Conservation (phyloP, 2,113 vertebrate genomes). For the Smithornis capensis region DNA sequence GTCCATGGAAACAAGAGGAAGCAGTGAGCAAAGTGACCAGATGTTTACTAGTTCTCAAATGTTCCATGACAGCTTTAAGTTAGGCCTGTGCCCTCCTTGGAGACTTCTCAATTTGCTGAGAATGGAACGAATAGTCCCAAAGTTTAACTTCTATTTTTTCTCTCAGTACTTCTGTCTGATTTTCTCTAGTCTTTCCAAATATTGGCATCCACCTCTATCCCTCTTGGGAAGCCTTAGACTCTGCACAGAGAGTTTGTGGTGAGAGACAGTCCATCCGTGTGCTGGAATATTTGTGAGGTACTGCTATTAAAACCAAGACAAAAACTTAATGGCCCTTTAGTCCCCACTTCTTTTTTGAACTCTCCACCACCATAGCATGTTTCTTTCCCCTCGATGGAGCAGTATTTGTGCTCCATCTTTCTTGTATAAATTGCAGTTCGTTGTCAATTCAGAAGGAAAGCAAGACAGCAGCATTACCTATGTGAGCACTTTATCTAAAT, state of each 20-base stretch:
- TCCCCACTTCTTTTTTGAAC: not conserved
- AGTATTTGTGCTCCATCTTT: not conserved
- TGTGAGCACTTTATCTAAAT: slow-evolving; percentile 28
- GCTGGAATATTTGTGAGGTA: not conserved
- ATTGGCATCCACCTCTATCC: not conserved
- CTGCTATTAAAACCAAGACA: not conserved
- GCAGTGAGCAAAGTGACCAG: not conserved
- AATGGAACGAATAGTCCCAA: not conserved
- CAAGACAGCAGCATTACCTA: not conserved
- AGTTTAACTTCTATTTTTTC: not conserved
- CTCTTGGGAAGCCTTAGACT: not conserved
- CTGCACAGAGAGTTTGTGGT: not conserved
- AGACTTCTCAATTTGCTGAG: not conserved
- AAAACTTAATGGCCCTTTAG: slow-evolving; percentile 13
- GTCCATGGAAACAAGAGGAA: not conserved
- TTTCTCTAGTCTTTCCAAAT: not conserved
- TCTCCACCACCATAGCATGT: not conserved
- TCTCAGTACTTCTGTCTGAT: not conserved
- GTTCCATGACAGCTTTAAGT: not conserved
- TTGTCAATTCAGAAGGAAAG: not conserved
- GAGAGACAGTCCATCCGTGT: not conserved
- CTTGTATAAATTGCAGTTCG: not conserved
- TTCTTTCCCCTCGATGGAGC: not conserved
- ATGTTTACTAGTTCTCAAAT: not conserved
- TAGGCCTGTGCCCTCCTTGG: not conserved